A percentile compares a stretch with the other conserved stretches of the same genome.
Evolutionary conservation across 2,888 invertebrate species (phyloP).

Genomic region (Cephonodes hylas): DNA sequence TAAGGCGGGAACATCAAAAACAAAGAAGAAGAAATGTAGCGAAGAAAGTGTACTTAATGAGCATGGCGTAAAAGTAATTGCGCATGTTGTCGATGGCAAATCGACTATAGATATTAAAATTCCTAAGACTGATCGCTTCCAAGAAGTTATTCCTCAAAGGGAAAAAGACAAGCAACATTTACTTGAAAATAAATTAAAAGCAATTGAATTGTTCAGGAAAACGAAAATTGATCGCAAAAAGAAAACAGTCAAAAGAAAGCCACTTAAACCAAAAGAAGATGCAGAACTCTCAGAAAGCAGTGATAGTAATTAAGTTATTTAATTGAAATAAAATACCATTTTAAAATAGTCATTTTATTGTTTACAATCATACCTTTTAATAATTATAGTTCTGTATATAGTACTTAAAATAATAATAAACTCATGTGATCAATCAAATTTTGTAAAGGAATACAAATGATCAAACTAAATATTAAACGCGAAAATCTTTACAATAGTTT

Average conservation of each 20-base stretch:
- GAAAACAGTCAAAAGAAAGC: constrained; percentile 64
- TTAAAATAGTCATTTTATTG: constrained; percentile 74
- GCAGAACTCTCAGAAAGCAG: constrained; percentile 85
- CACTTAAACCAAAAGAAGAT: constrained; percentile 77
- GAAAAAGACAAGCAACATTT: constrained; percentile 84
- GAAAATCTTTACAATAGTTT: too few species aligned
- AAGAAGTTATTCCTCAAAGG: constrained; percentile 87
- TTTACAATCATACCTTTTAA: constrained; percentile 42
- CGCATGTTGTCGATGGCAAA: constrained; percentile 42
- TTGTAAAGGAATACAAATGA: background rate
- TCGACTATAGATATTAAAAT: constrained; percentile 53
- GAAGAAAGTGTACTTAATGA: constrained; percentile 41
- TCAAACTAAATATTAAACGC: too few species aligned
- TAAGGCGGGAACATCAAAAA: constrained; percentile 41
- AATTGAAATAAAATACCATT: constrained; percentile 44
- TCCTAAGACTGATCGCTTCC: constrained; percentile 60
- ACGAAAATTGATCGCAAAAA: constrained; percentile 82
- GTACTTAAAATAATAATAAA: constrained; percentile 39
- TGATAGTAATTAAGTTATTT: constrained; percentile 62
- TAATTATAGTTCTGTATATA: constrained; percentile 8
- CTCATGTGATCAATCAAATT: constrained; percentile 28
- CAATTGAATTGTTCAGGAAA: constrained; percentile 87
- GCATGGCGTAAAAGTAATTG: constrained; percentile 52
- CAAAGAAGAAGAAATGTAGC: constrained; percentile 41
- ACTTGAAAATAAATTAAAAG: constrained; percentile 86